Conservation (phyloP, 2,888 invertebrate species). For the Beris morrisii region DNA sequence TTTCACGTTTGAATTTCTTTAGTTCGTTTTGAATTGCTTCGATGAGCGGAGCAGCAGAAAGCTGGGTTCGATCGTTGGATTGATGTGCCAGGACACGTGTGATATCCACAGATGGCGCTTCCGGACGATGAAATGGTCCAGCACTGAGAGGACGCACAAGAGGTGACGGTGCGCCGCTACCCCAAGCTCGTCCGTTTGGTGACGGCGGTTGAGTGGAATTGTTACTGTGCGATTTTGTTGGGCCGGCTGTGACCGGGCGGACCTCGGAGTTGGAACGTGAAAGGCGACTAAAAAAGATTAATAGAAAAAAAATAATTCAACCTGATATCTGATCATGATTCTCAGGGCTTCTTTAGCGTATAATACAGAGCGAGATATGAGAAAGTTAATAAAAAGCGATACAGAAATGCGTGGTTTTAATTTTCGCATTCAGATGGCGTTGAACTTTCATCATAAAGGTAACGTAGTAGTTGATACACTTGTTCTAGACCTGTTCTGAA, state of each 20-base stretch:
- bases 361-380: no score
- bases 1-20: slow-evolving; percentile 51
- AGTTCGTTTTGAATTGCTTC: slow-evolving; percentile 79
- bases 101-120: slow-evolving; percentile 51
- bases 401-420: no score
- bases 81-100: slow-evolving; percentile 40
- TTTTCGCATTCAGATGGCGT: no score
- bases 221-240: slow-evolving; percentile 48
- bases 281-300: slow-evolving; percentile 39
- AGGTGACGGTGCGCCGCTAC: slow-evolving; percentile 59
- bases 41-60: slow-evolving; percentile 81
- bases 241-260: slow-evolving; percentile 55
- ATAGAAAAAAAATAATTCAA: no score
- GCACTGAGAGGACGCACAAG: slow-evolving; percentile 66
- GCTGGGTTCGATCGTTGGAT: slow-evolving; percentile 56
- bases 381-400: no score
- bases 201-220: slow-evolving; percentile 55
- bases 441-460: no score
- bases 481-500: no score
- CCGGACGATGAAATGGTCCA: slow-evolving; percentile 63
- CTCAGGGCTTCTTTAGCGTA: no score
- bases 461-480: no score
- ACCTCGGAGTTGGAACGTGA: slow-evolving; percentile 43
- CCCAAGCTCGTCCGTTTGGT: slow-evolving; percentile 59
- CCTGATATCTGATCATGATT: no score